A percentile compares a stretch with the other conserved stretches of the same genome.
phyloP scores from a whole-genome alignment of 2,888 invertebrate genomes.

The Blera fallax region DNA sequence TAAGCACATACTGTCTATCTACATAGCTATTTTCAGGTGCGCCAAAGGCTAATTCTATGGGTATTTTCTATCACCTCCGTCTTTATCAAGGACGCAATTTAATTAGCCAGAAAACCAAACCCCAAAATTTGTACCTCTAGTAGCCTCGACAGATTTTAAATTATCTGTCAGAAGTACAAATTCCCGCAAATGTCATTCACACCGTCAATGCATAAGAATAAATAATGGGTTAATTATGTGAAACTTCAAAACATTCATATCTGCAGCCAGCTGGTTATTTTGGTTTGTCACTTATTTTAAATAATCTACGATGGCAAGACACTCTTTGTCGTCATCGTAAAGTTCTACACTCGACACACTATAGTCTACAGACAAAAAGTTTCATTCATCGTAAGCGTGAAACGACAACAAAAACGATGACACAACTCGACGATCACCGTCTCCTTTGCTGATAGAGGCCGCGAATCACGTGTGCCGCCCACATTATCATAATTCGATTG shows the following conservation, averaged over 20 bases:
- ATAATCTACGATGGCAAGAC: slow-evolving; percentile 10
- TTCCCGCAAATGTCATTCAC: background rate
- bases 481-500: slow-evolving; percentile 36
- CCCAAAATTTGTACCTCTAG: background rate
- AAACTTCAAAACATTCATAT: slow-evolving; percentile 13
- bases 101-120: background rate
- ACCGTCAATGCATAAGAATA: background rate
- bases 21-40: background rate
- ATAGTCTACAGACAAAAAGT: slow-evolving; percentile 35
- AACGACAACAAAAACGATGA: slow-evolving; percentile 11
- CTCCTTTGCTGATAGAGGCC: slow-evolving; percentile 35
- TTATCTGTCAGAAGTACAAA: background rate
- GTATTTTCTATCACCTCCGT: background rate
- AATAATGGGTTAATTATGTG: background rate
- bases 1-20: background rate
- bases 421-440: background rate
- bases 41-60: background rate
- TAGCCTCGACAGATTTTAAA: background rate
- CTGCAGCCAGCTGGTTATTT: background rate
- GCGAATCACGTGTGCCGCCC: slow-evolving; percentile 41
- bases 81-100: background rate
- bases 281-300: background rate
- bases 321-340: slow-evolving; percentile 17
- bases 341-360: slow-evolving; percentile 12
- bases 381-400: slow-evolving; percentile 58